Base-by-base conservation (phyloP, 2,113 vertebrate genomes). In the Anolis carolinensis region DNA sequence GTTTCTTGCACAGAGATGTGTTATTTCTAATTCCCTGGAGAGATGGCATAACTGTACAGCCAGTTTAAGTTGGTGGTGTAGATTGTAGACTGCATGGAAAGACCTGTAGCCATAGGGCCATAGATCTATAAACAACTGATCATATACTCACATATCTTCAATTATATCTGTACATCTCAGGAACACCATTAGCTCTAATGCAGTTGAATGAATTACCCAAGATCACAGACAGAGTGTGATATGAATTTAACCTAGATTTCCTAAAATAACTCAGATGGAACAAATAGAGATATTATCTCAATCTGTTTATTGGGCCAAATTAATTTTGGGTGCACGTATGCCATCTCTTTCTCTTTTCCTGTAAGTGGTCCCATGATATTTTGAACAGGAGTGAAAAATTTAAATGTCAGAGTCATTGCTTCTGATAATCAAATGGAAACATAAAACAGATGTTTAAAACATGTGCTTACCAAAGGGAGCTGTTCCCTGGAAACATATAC, bases 391-490 rank as follows among this genome's bases (percentile, higher is more conserved):
- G 63, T 79, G 85, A 88, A 85, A 85, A 89, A 89, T 80, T 82
- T 88, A 85, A 89, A 87, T 93, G 92, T 88, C 44, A 94, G 87
- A 83, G 48, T 34, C 92, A 91, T 87, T 87, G 1, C 71, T 88
- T 92, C 6, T 21, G 89, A n/a, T 86, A 55, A 85, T 82, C 74
- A 93, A 88, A 87, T 5, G 11, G 79, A 94, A 91, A 88, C 23
- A 73, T 89, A 87, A 93, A 90, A 90, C 77, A 23, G 82, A 86
- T 91, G 90, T 93, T 93, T 74, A 83, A 87, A 93, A 92, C 2
- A 9, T 50, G n/a, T 89, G 62, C 72, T 95, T 77, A 91, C 5
- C 52, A 92, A 94, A 89, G 30, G 68, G 50, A 94, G 89, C 89
- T 85, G 86, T 93, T 94, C 59, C 36, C 30, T 87, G 9, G 72